A percentile compares a stretch with the other conserved stretches of the same genome.
phyloP scores from a whole-genome alignment of 2,113 vertebrate genomes.

The Microcebus murinus region DNA sequence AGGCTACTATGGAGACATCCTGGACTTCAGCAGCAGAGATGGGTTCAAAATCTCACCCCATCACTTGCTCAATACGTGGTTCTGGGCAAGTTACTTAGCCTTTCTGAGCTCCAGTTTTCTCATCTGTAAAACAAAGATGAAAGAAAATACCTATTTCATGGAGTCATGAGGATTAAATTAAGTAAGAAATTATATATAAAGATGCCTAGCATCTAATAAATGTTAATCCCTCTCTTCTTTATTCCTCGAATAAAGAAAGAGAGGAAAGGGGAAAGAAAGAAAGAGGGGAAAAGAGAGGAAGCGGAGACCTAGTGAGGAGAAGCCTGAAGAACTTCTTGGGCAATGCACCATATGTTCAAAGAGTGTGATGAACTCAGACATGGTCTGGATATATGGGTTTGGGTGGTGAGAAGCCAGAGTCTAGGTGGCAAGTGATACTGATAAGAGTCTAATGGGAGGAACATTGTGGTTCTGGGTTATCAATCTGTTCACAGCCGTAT shows the following conservation, averaged over 20 bases:
- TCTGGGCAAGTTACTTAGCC: not conserved
- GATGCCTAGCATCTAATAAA: not conserved
- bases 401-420: not conserved
- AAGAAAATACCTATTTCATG: not conserved
- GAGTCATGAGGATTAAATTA: conserved; percentile 31
- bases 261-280: too few relatives aligned
- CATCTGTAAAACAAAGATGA: conserved; percentile 19
- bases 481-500: not conserved
- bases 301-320: not conserved
- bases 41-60: not conserved
- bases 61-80: not conserved
- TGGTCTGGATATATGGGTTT: not conserved
- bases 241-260: not conserved
- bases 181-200: not conserved
- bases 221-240: not conserved
- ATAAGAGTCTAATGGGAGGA: not conserved
- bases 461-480: not conserved
- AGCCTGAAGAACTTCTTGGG: not conserved
- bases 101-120: not conserved
- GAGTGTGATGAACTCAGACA: not conserved
- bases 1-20: not conserved
- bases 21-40: not conserved
- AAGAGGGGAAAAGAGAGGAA: not conserved
- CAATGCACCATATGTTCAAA: not conserved
- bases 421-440: not conserved